phyloP scores from a whole-genome alignment of 2,113 vertebrate genomes.

The Sapajus apella region DNA sequence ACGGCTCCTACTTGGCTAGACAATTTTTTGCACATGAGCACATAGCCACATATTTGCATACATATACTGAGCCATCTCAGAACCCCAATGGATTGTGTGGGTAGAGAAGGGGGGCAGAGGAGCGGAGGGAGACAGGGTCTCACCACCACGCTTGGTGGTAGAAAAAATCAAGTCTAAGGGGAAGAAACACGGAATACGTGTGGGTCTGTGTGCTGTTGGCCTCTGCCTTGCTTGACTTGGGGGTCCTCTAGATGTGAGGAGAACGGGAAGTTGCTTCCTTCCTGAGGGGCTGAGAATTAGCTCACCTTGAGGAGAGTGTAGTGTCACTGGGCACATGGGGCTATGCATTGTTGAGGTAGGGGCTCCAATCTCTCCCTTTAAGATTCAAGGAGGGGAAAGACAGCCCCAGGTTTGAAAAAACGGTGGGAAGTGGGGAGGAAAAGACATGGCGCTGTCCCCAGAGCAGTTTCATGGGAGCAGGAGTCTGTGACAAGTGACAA shows the following conservation, averaged over 20 bases:
- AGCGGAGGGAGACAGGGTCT: neutral
- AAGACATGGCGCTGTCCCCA: too few species aligned
- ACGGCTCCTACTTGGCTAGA: too few species aligned
- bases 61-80: neutral
- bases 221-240: too few species aligned
- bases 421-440: neutral
- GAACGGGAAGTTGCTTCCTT: neutral
- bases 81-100: neutral
- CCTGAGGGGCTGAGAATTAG: neutral
- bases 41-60: too few species aligned
- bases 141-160: neutral
- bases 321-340: neutral
- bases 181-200: neutral
- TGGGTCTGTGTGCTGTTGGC: neutral
- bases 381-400: neutral
- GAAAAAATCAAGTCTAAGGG: neutral
- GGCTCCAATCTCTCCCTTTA: neutral
- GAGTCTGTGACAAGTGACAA: neutral
- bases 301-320: neutral
- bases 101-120: neutral
- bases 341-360: neutral
- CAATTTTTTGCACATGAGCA: neutral
- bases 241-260: neutral
- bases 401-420: neutral
- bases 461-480: neutral